Evolutionary conservation across 2,113 vertebrate species (phyloP), one percentile per base, ranked within the genome.

Genomic region (Caloenas nicobarica): DNA sequence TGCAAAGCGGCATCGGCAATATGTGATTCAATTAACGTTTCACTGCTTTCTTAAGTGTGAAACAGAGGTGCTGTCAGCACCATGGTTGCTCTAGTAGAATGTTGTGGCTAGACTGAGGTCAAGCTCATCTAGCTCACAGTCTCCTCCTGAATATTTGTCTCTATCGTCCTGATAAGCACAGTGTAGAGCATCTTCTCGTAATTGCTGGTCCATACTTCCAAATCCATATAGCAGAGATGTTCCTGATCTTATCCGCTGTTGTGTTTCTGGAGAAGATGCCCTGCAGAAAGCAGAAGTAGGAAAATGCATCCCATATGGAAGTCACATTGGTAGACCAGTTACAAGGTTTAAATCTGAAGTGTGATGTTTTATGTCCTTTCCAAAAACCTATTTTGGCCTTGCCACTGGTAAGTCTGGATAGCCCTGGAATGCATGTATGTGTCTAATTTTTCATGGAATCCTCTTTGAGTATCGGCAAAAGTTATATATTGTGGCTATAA

Each of bases 81-180:
- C 6, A 2, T 36, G 48, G 25, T 18, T 66, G 31, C 66, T 68
- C 7, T 38, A 36, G 36, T 50, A 77, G 38, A 21, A 82, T 2
- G 1, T 86, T 10, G 50, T 73, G 54, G 23, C 7, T 92, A 62
- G 48, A 90, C 48, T 69, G 65, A 77, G 16, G 29, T 77, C 7
- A 69, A 72, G 4, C 9, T 87, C 25, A 33, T 74, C 26, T 26
- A 81, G 46, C 23, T 81, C 54, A 38, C 2, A 2, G 11, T 42
- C 7, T 70, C 26, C 53, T 90, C 40, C 69, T 86, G 51, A 86
- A 81, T 54, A 13, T 36, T 58, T 84, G 18, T n/a, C 40, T 57
- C 1, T 25, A 21, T 54, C 0, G 0, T 70, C 36, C 46, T 86
- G 64, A 65, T 2, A 10, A 93, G 33, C 25, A 77, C 0, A 0